phyloP scores from a whole-genome alignment of 1,140 invertebrate species.

The Tigriopus japonicus region DNA sequence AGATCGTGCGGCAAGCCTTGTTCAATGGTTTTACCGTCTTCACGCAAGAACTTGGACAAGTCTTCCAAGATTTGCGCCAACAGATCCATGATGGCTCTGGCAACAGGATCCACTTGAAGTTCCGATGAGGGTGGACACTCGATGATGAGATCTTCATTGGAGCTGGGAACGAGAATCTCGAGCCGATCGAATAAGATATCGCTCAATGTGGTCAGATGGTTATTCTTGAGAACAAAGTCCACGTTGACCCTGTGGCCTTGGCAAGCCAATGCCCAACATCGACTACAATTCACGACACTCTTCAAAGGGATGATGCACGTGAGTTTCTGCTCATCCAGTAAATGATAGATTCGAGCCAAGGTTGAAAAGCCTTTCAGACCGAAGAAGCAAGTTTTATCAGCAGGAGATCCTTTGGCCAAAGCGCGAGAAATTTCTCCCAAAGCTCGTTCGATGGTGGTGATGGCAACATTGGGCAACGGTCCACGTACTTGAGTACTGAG shows the following conservation, averaged over 20 bases:
- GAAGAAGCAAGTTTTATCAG: constrained; percentile 35
- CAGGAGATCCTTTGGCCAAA: constrained; percentile 34
- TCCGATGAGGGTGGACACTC: background rate
- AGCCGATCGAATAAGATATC: constrained; percentile 2
- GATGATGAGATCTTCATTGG: background rate
- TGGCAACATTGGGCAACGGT: constrained; percentile 37
- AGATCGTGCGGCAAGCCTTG: background rate
- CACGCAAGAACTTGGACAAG: constrained; percentile 7
- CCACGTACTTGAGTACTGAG: constrained; percentile 34
- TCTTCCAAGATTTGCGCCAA: constrained; percentile 14
- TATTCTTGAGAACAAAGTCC: constrained; percentile 3
- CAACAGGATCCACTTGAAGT: constrained; percentile 9
- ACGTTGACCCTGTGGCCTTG: background rate
- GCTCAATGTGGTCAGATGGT: background rate
- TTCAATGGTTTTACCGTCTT: background rate
- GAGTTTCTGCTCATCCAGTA: background rate
- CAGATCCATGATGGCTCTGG: constrained; percentile 17
- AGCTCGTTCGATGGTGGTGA: constrained; percentile 37
- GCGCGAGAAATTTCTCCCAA: constrained; percentile 40
- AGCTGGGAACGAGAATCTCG: constrained; percentile 1
- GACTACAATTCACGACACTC: background rate
- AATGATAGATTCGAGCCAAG: constrained; percentile 20
- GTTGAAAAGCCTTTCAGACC: constrained; percentile 34
- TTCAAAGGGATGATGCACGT: constrained; percentile 9
- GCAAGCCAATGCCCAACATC: background rate